These are phyloP conservation scores for Calyptommatus sinebrachiatus DNA, from an alignment of 2,113 vertebrate species.

Conservation along the genomic window DNA sequence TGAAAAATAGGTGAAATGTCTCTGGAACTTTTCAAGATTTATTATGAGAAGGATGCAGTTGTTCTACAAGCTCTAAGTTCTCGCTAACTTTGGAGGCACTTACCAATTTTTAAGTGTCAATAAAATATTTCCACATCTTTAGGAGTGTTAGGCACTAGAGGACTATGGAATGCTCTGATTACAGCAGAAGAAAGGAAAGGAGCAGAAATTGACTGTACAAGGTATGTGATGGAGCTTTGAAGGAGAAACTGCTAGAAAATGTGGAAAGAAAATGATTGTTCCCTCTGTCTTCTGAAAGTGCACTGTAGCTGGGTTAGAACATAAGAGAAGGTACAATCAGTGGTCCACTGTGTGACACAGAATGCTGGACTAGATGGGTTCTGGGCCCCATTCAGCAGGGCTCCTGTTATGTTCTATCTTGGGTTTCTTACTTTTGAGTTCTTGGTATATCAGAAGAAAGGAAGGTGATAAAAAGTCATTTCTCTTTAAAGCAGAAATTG, in stretches of 20 bases:
- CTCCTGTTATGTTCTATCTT: neutral
- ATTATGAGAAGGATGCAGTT: slow-evolving; percentile 1
- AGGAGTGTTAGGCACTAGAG: slow-evolving; percentile 39
- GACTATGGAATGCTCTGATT: slow-evolving; percentile 36
- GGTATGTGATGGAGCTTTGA: neutral
- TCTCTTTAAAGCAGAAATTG: slow-evolving; percentile 13
- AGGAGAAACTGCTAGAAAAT: neutral
- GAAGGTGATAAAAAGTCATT: slow-evolving; percentile 11
- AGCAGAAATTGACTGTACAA: neutral
- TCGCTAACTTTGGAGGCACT: slow-evolving; percentile 36
- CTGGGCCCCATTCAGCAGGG: no score
- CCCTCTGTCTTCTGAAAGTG: no score
- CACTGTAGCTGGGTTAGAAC: no score
- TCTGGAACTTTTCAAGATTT: neutral
- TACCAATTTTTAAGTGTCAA: slow-evolving; percentile 35
- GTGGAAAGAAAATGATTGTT: neutral
- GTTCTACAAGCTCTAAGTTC: neutral
- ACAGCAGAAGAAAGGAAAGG: slow-evolving; percentile 27
- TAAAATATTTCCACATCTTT: slow-evolving; percentile 46
- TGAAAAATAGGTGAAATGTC: slow-evolving; percentile 15
- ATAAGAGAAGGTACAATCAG: no score
- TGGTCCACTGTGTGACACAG: no score
- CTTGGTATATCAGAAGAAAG: neutral
- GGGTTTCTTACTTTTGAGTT: neutral
- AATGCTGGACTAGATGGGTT: neutral